Evolutionary conservation across 2,797 vertebrate genomes (phyloP).

Genomic region (Sebastes jordani): DNA sequence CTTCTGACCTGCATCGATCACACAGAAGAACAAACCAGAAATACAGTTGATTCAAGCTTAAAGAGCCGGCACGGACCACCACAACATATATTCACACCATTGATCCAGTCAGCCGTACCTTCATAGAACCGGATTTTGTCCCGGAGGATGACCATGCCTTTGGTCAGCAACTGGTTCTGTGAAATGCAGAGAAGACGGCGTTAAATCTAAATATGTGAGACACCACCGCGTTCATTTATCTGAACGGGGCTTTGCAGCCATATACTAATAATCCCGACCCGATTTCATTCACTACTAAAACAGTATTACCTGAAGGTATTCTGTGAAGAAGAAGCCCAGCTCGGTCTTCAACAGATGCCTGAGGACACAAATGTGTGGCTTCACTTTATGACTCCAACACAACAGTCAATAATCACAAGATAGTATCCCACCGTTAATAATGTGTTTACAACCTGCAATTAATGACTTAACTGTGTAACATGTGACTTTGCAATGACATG

Average conservation of each 20-base stretch:
- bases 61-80: neutral
- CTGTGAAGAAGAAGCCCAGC: slow-evolving; percentile 97
- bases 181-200: slow-evolving; percentile 10
- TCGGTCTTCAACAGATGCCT: slow-evolving; percentile 98
- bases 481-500: neutral
- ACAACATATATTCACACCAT: neutral
- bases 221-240: neutral
- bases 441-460: neutral
- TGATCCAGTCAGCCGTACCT: slow-evolving; percentile 79
- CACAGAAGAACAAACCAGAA: neutral
- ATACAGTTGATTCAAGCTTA: neutral
- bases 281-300: neutral
- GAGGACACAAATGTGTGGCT: slow-evolving; percentile 32
- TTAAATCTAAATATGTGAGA: neutral
- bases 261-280: neutral
- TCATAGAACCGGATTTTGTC: slow-evolving; percentile 99
- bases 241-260: neutral
- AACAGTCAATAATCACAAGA: neutral
- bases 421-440: neutral
- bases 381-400: neutral
- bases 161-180: slow-evolving; percentile 97
- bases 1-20: slow-evolving; percentile 89
- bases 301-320: slow-evolving; percentile 93
- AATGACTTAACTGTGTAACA: neutral
- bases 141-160: slow-evolving; percentile 98